A percentile compares a stretch with the other conserved stretches of the same genome.
These are phyloP conservation scores for Trissolcus japonicus DNA, from an alignment of 2,888 invertebrate species.

Conservation along the genomic window DNA sequence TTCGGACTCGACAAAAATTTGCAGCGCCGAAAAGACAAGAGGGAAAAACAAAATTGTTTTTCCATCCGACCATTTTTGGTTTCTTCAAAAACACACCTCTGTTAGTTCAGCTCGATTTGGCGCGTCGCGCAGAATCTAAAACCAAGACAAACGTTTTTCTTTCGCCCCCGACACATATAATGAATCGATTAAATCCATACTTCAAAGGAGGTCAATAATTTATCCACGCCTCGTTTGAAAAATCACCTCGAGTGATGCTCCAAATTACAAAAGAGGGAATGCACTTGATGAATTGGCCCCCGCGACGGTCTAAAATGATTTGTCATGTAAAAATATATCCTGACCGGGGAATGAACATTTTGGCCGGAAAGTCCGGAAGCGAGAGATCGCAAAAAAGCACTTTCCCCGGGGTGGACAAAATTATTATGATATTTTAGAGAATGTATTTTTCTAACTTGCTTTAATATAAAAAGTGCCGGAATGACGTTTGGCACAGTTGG, in stretches of 20 bases:
- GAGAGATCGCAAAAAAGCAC: background rate
- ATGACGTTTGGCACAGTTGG: too few species aligned
- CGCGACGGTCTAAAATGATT: slow-evolving; percentile 11
- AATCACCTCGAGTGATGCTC: slow-evolving; percentile 19
- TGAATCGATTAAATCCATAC: slow-evolving; percentile 39
- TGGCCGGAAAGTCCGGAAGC: background rate
- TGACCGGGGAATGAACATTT: background rate
- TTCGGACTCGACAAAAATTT: too few species aligned
- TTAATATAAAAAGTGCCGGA: background rate
- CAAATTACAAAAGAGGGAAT: slow-evolving; percentile 17
- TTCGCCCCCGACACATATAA: slow-evolving; percentile 17
- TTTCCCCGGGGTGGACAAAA: background rate
- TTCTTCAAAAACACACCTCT: background rate
- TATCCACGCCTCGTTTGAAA: slow-evolving; percentile 31
- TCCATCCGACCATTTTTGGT: background rate
- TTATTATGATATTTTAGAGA: slow-evolving; percentile 4
- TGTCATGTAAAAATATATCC: slow-evolving; percentile 17
- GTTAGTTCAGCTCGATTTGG: too few species aligned
- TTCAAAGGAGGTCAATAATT: slow-evolving; percentile 16
- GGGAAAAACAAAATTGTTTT: background rate
- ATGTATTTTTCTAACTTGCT: slow-evolving; percentile 8
- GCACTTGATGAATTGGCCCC: slow-evolving; percentile 22
- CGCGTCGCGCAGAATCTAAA: slow-evolving; percentile 6
- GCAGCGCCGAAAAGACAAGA: background rate
- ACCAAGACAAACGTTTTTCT: slow-evolving; percentile 16